Evolutionary conservation across 1,140 invertebrate species (phyloP).

Genomic region (Diploscapter pachys): DNA sequence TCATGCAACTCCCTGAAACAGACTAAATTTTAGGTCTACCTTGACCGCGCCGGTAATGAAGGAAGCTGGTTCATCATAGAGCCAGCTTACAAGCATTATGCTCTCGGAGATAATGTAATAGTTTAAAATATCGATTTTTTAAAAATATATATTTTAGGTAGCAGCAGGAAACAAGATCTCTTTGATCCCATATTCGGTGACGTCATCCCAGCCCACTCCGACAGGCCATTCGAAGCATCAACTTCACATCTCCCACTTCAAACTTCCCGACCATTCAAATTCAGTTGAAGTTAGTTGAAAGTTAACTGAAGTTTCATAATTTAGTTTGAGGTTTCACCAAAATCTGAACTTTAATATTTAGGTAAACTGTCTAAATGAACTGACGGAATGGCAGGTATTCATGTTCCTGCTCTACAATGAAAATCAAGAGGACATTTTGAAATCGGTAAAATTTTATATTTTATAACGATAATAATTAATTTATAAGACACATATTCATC

Average conservation of each 20-base stretch:
- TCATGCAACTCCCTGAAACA: not conserved
- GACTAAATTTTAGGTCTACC: slow-evolving; percentile 68
- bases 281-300: not conserved
- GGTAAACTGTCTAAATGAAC: slow-evolving; percentile 62
- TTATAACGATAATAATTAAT: no score
- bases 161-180: slow-evolving; percentile 97
- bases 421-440: slow-evolving; percentile 88
- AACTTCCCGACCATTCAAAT: slow-evolving; percentile 66
- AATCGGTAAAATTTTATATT: slow-evolving; percentile 67
- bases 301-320: no score
- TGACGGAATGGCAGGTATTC: slow-evolving; percentile 93
- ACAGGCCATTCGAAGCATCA: slow-evolving; percentile 87
- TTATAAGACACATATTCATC: no score
- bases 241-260: slow-evolving; percentile 87
- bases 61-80: slow-evolving; percentile 98
- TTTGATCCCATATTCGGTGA: slow-evolving; percentile 71
- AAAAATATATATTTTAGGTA: slow-evolving; percentile 58
- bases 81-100: slow-evolving; percentile 94
- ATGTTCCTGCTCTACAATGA: slow-evolving; percentile 93
- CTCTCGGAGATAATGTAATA: slow-evolving; percentile 80
- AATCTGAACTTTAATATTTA: not conserved
- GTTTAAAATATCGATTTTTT: no score
- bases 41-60: slow-evolving; percentile 95
- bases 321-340: no score
- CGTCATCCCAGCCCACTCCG: slow-evolving; percentile 12